Percentiles rank a stretch among this genome's conserved stretches.
phyloP scores from a whole-genome alignment of 2,888 invertebrate genomes.

The Eurytoma californica region DNA sequence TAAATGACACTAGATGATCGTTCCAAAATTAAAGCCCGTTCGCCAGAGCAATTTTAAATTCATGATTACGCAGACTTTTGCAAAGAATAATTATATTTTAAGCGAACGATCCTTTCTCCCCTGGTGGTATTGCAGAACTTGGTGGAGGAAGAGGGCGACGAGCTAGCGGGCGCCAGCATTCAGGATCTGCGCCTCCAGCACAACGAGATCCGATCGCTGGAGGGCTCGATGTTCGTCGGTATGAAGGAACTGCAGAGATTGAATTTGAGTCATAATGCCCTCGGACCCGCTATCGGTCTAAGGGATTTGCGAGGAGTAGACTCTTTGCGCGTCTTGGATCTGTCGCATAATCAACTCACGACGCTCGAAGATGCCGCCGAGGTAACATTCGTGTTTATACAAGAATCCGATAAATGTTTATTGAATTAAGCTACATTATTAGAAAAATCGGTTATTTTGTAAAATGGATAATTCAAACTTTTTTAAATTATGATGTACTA shows the following conservation, averaged over 20 bases:
- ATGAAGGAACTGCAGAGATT: constrained; percentile 84
- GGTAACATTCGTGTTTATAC: constrained; percentile 75
- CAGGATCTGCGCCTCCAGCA: constrained; percentile 85
- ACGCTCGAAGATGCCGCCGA: constrained; percentile 89
- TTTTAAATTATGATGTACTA: too few species aligned
- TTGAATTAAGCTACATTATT: too few species aligned
- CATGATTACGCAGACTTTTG: constrained; percentile 6
- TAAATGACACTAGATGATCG: too few species aligned
- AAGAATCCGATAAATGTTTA: too few species aligned
- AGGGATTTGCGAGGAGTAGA: constrained; percentile 88
- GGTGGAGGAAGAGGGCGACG: constrained; percentile 82
- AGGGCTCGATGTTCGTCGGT: constrained; percentile 84
- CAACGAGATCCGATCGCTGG: constrained; percentile 83
- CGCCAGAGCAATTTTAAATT: too few species aligned
- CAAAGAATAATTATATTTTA: constrained; percentile 32
- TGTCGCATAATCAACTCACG: constrained; percentile 86
- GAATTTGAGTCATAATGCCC: constrained; percentile 85
- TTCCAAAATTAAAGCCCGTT: too few species aligned
- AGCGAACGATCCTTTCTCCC: constrained; percentile 51
- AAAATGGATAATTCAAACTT: too few species aligned
- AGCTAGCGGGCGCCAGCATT: constrained; percentile 78
- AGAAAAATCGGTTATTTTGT: too few species aligned
- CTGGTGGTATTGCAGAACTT: constrained; percentile 79
- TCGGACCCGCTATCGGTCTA: constrained; percentile 82
- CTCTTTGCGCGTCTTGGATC: constrained; percentile 83